Base-by-base conservation (phyloP, 2,113 vertebrate species). In the Balaenoptera acutorostrata region DNA sequence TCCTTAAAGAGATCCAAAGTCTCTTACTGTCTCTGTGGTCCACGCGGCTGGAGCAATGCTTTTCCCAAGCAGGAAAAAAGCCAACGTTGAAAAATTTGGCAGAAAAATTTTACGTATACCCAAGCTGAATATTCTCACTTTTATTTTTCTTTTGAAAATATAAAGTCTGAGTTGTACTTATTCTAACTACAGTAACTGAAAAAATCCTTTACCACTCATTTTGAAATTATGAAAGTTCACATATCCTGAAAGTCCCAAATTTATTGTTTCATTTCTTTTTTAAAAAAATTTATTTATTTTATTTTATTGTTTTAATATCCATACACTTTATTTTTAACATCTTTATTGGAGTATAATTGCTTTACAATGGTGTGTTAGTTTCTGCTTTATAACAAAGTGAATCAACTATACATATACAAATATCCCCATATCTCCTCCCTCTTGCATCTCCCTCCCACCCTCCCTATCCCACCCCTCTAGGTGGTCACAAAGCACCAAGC, bases 41-140 rank as follows among this genome's bases (percentile, higher is more conserved):
- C 55, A 1, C 1, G 1, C 8, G 49, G 75, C 44, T 10, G 0
- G 2, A 49, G 68, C 17, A 6, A 2, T 0, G 33, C 8, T 80
- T 66, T 39, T 63, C 25, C 69, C 33, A 44, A 59, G 49, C 11
- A 27, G 57, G 61, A 77, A 82, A 25, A 78, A 59, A 68, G 46
- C 1, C 12, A 21, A 64, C 20, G 20, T 64, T 49, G 71, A 77
- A 81, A 36, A 55, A 21, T 2, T 8, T 21, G 78, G 66, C 36
- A 69, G 66, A 21, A 61, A 78, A 17, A 90, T 31, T 61, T 23
- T 49, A 9, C 9, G 13, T 6, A 0, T 25, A 10, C 3, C 25
- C 39, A 55, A 59, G 71, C 23, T 64, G 29, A 36, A 52, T 15
- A 18, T 25, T 49, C 61, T 4, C 2, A 15, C 49, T 64, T 74